Evolutionary conservation across 2,113 vertebrate species (phyloP).

Genomic region (Manacus vitellinus): DNA sequence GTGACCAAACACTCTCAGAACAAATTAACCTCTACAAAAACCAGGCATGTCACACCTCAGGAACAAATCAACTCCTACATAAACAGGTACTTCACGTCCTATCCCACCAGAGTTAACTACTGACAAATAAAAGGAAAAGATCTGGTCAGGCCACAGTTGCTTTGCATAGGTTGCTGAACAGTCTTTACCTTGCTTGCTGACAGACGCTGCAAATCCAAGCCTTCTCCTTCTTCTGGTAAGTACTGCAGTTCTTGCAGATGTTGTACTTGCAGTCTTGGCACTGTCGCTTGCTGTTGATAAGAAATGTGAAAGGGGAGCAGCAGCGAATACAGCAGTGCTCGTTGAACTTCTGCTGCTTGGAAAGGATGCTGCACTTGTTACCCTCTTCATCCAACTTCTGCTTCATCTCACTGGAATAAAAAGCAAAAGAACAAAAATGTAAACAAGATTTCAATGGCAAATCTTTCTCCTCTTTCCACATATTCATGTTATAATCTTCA

Average conservation of each 20-base stretch:
- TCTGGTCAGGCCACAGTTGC: neutral
- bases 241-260: conserved; percentile 92
- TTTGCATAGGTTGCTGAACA: neutral
- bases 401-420: conserved; percentile 88
- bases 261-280: conserved; percentile 94
- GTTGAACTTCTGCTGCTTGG: conserved; percentile 91
- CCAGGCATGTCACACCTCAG: neutral
- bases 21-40: neutral
- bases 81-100: neutral
- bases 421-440: neutral
- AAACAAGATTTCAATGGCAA: neutral
- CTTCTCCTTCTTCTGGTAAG: conserved; percentile 87
- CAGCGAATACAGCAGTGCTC: conserved; percentile 97
- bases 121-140: conserved; percentile 11
- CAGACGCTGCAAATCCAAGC: conserved; percentile 90
- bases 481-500: neutral
- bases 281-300: conserved; percentile 89
- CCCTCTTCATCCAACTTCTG: conserved; percentile 93
- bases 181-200: conserved; percentile 89
- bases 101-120: neutral
- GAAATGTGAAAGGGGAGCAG: conserved; percentile 93
- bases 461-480: neutral
- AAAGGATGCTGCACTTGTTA: conserved; percentile 92
- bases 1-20: neutral
- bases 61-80: neutral